Evolutionary conservation across 2,113 vertebrate genomes (phyloP), one percentile per base, ranked within the genome.

Genomic region (Oenanthe oenanthe): DNA sequence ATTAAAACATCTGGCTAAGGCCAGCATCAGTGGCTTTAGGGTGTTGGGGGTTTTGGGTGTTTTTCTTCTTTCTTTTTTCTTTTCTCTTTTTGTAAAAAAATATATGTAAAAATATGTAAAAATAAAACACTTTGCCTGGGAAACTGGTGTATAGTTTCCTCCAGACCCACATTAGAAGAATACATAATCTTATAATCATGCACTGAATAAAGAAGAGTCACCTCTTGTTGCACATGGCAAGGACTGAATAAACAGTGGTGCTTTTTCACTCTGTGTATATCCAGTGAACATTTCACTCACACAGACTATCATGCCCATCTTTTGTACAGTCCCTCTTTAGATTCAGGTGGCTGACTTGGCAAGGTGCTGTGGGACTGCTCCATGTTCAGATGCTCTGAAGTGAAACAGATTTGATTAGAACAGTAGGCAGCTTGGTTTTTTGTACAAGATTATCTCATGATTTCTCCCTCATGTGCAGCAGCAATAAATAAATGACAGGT

Each of bases 401-500:
- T 34, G 57, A 61, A 72, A 67, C 31, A 9, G 65, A 85, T 81
- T 68, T 87, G 48, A 78, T 87, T 81, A 91, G 65, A 77, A 60
- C 16, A 60, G 79, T 74, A 65, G 53, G n/a, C n/a, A 91, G 62
- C 40, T 84, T 85, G 70, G 79, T 88, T 89, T 87, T 83, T 94
- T 87, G 36, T 75, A n/a, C 0, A 5, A 89, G n/a, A 84, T 79
- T 91, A 84, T 78, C n/a, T 85, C 58, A 29, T 34, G 36, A 20
- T 68, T 91, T 95, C 68, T 84, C 76, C 77, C 61, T 82, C 50
- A 13, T 20, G 42, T 83, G 42, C 50, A 76, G 47, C 50, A 87
- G 61, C 28, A 68, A 67, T 50, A 87, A 78, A 81, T 76, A 61
- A 91, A 76, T 84, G 53, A 68, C 65, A 84, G 45, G 29, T 91